Base-by-base conservation (phyloP, 1,140 invertebrate genomes). In the Drosophila yakuba region DNA sequence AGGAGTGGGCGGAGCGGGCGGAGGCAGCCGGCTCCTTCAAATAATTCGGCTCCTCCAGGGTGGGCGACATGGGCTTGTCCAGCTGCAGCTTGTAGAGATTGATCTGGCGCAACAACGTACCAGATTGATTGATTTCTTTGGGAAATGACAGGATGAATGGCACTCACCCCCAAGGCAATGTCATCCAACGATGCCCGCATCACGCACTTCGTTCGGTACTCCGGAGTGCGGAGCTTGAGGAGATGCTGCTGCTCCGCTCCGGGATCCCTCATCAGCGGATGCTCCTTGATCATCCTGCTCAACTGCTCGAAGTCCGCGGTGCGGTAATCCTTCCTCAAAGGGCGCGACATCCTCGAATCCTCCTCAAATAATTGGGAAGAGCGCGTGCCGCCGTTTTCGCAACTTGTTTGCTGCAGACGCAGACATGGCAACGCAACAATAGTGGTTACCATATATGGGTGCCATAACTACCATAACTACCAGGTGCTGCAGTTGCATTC, bases 151-250 rank as follows among this genome's bases (percentile, higher is more conserved):
- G 15, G 2, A 20, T 10, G 3, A 0, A 11, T 20, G 10, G 43
- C n/a, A 77, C 88, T 62, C 20, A 91, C 89, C n/a, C 88, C 88
- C 48, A 64, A 28, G 2, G 89, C 88, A 28, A 91, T 91, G 60
- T 91, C 88, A 48, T 91, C 88, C 11, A 91, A 36, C 2, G 88
- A 84, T 8, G 88, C 80, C 3, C 89, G 45, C 80, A 91, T 91
- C n/a, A 90, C 89, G 39, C 88, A 89, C n/a, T 89, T 89, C 8
- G 77, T 85, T 14, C 85, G 61, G 41, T 89, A 89, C 35, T 89
- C 84, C 0, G 84, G 73, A 0, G 84, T 74, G 6, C 84, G 85
- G 7, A 89, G 41, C 47, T 71, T 78, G 15, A 84, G 77, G 59
- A 84, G 12, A 2, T 77, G 76, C 32, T 66, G 54, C 47, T 78